phyloP scores from a whole-genome alignment of 2,888 invertebrate genomes.

The Stenchaetothrips biformis region DNA sequence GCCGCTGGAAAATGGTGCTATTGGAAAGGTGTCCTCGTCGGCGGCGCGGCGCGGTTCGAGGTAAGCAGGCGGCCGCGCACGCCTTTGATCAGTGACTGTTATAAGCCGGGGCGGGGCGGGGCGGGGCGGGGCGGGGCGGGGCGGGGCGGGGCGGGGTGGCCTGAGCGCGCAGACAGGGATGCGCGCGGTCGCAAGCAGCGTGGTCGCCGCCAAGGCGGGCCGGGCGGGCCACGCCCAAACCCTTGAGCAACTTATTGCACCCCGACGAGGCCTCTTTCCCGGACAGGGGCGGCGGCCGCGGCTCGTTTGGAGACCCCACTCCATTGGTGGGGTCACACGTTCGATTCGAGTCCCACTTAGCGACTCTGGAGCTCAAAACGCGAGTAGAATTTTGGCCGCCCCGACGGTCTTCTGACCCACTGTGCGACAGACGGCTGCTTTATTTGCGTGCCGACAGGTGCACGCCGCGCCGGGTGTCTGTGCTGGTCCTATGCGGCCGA shows the following conservation, averaged over 20 bases:
- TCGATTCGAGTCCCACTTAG: too few species aligned
- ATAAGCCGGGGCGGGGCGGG: background rate
- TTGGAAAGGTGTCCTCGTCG: background rate
- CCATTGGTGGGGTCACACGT: too few species aligned
- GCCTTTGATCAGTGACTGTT: conserved; percentile 24
- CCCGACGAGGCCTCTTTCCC: too few species aligned
- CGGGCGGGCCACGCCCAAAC: background rate
- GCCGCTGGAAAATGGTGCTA: background rate
- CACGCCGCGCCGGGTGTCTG: background rate
- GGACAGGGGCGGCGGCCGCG: too few species aligned
- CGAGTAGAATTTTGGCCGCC: too few species aligned
- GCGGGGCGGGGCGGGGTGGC: background rate
- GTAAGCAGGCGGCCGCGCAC: background rate
- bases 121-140: background rate
- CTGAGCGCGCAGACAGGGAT: background rate
- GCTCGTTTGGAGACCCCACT: too few species aligned
- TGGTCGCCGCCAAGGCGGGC: background rate
- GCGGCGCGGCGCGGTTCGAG: background rate
- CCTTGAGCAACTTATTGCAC: too few species aligned
- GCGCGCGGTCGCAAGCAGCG: background rate
- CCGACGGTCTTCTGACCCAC: too few species aligned
- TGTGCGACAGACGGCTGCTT: background rate
- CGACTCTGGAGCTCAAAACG: too few species aligned
- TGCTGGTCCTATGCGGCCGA: background rate
- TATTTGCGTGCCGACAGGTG: conserved; percentile 20